Percentiles rank a stretch among this genome's conserved stretches.
These are phyloP conservation scores for Vireo griseus DNA, from an alignment of 2,797 vertebrate species.

Conservation along the genomic window DNA sequence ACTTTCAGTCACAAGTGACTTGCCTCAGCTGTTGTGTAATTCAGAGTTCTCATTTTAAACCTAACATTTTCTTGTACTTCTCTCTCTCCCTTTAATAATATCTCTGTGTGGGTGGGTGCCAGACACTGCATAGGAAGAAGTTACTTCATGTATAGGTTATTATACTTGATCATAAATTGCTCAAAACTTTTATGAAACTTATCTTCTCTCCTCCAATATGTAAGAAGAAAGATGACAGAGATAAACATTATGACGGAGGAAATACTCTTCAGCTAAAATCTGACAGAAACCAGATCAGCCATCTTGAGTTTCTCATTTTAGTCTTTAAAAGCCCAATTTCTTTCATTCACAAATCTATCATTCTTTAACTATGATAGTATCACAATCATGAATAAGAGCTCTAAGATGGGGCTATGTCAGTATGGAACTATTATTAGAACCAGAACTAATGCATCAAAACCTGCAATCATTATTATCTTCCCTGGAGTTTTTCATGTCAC, in stretches of 20 bases:
- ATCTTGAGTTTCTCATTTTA: neutral
- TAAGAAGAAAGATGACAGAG: neutral
- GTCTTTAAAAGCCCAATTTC: neutral
- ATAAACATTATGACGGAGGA: neutral
- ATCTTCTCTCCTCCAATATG: neutral
- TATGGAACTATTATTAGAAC: neutral
- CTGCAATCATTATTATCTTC: neutral
- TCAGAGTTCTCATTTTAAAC: constrained; percentile 48
- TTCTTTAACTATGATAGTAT: neutral
- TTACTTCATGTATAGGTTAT: constrained; percentile 22
- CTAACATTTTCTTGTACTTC: constrained; percentile 29
- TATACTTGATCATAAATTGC: constrained; percentile 14
- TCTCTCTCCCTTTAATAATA: constrained; percentile 36
- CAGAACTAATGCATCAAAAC: neutral
- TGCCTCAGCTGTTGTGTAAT: constrained; percentile 48
- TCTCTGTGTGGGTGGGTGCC: constrained; percentile 24
- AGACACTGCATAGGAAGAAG: constrained; percentile 30
- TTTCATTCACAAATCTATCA: neutral
- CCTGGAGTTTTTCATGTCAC: neutral
- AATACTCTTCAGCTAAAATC: neutral
- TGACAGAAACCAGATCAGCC: neutral
- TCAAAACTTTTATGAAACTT: neutral
- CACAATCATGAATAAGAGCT: neutral
- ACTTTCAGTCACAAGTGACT: constrained; percentile 37
- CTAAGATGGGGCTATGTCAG: neutral